phyloP scores from a whole-genome alignment of 2,113 vertebrate genomes.

The Rhombomys opimus region DNA sequence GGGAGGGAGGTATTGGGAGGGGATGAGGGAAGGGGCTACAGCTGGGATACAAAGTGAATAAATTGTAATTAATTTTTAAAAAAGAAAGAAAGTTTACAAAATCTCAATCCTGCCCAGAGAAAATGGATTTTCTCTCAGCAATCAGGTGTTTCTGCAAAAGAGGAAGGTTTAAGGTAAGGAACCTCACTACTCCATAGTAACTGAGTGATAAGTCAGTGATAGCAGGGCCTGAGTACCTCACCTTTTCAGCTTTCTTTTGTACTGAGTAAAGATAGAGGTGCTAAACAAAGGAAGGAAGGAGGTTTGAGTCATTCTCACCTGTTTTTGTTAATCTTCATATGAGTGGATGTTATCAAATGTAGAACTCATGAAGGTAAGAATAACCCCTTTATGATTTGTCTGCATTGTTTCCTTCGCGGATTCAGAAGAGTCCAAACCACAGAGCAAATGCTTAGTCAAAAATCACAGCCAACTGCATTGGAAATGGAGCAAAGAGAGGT shows the following conservation, averaged over 20 bases:
- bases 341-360: background rate
- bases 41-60: no score
- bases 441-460: background rate
- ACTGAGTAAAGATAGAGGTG: background rate
- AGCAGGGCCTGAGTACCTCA: background rate
- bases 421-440: constrained; percentile 21
- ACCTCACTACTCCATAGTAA: fast-evolving
- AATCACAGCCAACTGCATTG: background rate
- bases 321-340: background rate
- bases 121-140: background rate
- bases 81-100: background rate
- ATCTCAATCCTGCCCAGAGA: background rate
- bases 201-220: background rate
- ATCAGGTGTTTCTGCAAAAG: background rate
- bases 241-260: background rate
- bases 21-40: no score
- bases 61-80: no score
- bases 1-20: no score
- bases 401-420: background rate
- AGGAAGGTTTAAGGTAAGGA: background rate
- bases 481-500: background rate
- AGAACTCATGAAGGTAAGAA: background rate
- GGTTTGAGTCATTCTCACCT: background rate
- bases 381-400: background rate
- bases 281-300: background rate